Evolutionary conservation across 53 echinoderm and acorn worm genomes (phyloP), one percentile per base, ranked within the genome.

Genomic region (Echinarachnius parma): DNA sequence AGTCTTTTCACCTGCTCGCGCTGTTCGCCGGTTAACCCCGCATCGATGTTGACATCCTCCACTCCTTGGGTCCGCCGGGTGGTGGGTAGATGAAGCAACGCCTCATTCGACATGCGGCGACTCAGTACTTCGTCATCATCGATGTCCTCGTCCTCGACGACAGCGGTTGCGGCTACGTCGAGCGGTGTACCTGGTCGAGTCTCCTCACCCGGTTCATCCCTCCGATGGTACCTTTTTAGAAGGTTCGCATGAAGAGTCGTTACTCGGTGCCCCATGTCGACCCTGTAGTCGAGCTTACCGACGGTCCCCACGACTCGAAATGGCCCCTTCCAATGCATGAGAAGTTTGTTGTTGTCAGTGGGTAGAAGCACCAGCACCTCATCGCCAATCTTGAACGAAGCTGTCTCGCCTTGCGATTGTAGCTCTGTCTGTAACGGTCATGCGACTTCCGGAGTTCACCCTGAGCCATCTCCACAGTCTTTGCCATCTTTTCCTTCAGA

Each of bases 231-330:
- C 19, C 55, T 45, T 45, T 77, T 89, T 60, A 89, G 52, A 24
- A 89, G 31, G 60, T 85, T 89, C 4, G 76, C 67, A 77, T 89
- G 88, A 61, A 58, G 78, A 3, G 83, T 84, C 53, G 69, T 79
- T 9, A 57, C n/a, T 46, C 30, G 58, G 4, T 62, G 66, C 5
- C 76, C 81, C 16, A 53, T 42, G 21, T 80, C 63, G 9, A 89
- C 10, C 25, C 54, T 19, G 10, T 82, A 85, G 39, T 90, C 85
- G 49, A 78, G 37, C 31, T 50, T 28, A 1, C 60, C 28, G 15
- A 86, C 33, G 34, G 59, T 82, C 2, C 75, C 16, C 21, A 53
- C 42, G 3, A 82, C 57, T 5, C 9, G 7, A 46, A 64, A 83
- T 3, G 81, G 84, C 20, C 80, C 84, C 20, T 71, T 77, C 89